Evolutionary conservation across 2,888 invertebrate genomes (phyloP).

Genomic region (Agrotis puta): DNA sequence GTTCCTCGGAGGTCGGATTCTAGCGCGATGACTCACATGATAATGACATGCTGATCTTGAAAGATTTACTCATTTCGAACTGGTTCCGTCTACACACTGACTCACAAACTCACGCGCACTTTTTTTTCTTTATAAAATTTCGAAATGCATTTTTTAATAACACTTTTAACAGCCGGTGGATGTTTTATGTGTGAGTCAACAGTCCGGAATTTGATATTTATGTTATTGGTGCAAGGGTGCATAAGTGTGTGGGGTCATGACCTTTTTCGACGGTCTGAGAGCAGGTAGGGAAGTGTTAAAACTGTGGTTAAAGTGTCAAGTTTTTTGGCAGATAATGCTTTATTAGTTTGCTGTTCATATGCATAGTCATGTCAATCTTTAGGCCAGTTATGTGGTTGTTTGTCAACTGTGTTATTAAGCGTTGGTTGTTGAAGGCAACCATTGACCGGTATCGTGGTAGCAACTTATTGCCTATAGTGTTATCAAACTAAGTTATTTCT

Average conservation of each 20-base stretch:
- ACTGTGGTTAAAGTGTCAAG: background rate
- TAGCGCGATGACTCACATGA: conserved; percentile 77
- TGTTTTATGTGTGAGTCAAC: conserved; percentile 64
- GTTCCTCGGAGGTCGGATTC: conserved; percentile 78
- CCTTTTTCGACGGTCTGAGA: conserved; percentile 44
- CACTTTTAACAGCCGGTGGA: conserved; percentile 49
- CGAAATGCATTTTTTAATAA: conserved; percentile 60
- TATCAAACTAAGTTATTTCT: background rate
- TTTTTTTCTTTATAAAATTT: conserved; percentile 59
- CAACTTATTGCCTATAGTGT: background rate
- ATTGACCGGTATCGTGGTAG: too few relatives aligned
- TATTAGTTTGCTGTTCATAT: background rate
- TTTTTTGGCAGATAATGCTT: background rate
- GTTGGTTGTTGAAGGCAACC: background rate
- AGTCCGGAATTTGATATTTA: conserved; percentile 62
- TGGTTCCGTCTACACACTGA: conserved; percentile 70
- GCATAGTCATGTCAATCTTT: background rate
- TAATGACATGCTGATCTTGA: conserved; percentile 74
- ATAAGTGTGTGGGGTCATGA: conserved; percentile 59
- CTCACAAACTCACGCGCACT: conserved; percentile 76
- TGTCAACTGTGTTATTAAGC: background rate
- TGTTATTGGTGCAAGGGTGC: conserved; percentile 59
- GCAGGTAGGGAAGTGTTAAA: conserved; percentile 4
- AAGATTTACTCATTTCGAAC: conserved; percentile 71
- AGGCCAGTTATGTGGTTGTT: background rate